These are phyloP conservation scores for Nestor notabilis DNA, from an alignment of 2,113 vertebrate species.

Conservation along the genomic window DNA sequence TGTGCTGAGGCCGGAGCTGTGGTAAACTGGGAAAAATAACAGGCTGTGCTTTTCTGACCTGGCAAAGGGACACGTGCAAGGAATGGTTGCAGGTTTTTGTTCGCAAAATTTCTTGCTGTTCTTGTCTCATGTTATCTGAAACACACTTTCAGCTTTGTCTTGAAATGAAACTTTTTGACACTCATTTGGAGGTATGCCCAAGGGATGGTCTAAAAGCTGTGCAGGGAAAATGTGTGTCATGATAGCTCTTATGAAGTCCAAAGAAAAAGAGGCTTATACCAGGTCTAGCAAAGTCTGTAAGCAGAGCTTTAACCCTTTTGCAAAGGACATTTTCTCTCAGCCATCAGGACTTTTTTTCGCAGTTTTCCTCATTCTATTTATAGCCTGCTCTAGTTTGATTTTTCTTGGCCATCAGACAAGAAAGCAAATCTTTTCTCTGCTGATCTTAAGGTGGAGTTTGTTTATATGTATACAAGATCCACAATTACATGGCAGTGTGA, in stretches of 20 bases:
- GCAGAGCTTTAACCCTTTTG: background rate
- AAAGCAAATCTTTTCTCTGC: slow-evolving; percentile 37
- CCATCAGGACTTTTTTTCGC: background rate
- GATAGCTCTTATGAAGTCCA: background rate
- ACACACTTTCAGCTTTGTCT: background rate
- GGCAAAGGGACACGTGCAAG: background rate
- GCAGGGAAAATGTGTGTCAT: background rate
- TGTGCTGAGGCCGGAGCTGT: background rate
- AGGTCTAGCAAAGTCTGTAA: background rate
- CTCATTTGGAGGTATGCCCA: background rate
- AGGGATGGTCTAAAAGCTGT: background rate
- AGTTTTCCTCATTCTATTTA: background rate
- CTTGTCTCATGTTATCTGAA: background rate
- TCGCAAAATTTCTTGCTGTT: background rate
- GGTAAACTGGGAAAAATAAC: background rate
- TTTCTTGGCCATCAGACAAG: slow-evolving; percentile 57
- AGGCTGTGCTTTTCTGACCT: background rate
- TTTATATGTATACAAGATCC: slow-evolving; percentile 21
- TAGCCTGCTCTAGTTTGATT: slow-evolving; percentile 13
- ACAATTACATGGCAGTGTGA: background rate
- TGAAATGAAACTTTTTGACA: background rate
- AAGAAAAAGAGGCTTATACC: background rate
- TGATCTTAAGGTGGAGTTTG: slow-evolving; percentile 20
- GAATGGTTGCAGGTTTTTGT: background rate
- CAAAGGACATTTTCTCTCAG: background rate